Conservation (phyloP, 2,113 vertebrate species). For the Verasper variegatus region DNA sequence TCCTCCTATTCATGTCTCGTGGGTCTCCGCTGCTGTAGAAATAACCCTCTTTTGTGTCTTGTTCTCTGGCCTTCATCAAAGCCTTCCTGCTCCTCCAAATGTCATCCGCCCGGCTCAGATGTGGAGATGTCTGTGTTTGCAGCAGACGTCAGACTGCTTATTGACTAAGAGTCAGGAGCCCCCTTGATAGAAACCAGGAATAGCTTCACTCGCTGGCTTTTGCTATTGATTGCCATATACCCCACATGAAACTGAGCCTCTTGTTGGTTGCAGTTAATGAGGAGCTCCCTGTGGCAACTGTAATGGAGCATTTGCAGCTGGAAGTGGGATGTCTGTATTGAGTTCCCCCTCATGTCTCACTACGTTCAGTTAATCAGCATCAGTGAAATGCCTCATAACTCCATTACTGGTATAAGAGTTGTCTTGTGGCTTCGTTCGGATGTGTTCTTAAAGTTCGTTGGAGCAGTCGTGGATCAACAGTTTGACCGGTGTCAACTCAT, state of each 20-base stretch:
- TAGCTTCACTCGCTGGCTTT: slow-evolving; percentile 53
- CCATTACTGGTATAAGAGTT: slow-evolving; percentile 21
- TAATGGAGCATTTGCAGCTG: slow-evolving; percentile 62
- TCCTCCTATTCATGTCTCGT: slow-evolving; percentile 1
- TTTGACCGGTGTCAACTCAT: background rate
- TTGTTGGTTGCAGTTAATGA: slow-evolving; percentile 71
- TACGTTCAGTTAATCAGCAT: slow-evolving; percentile 50
- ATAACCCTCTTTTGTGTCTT: slow-evolving; percentile 23
- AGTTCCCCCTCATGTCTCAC: slow-evolving; percentile 53
- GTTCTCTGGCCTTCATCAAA: slow-evolving; percentile 24
- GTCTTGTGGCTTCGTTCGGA: slow-evolving; percentile 21
- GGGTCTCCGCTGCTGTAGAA: slow-evolving; percentile 25
- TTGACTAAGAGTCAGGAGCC: slow-evolving; percentile 62
- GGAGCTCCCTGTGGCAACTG: slow-evolving; percentile 56
- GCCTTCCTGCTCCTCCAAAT: slow-evolving; percentile 36
- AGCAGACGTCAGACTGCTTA: slow-evolving; percentile 47
- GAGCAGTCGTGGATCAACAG: slow-evolving; percentile 2
- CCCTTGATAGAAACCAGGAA: slow-evolving; percentile 56
- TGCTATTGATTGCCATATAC: slow-evolving; percentile 61
- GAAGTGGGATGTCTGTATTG: slow-evolving; percentile 56
- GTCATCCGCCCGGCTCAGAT: slow-evolving; percentile 29
- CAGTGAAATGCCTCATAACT: slow-evolving; percentile 42
- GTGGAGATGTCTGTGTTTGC: slow-evolving; percentile 58
- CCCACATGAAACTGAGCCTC: slow-evolving; percentile 69
- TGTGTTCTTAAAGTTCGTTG: slow-evolving; percentile 11